phyloP scores from a whole-genome alignment of 2,888 invertebrate genomes.

The Xestia sexstrigata region DNA sequence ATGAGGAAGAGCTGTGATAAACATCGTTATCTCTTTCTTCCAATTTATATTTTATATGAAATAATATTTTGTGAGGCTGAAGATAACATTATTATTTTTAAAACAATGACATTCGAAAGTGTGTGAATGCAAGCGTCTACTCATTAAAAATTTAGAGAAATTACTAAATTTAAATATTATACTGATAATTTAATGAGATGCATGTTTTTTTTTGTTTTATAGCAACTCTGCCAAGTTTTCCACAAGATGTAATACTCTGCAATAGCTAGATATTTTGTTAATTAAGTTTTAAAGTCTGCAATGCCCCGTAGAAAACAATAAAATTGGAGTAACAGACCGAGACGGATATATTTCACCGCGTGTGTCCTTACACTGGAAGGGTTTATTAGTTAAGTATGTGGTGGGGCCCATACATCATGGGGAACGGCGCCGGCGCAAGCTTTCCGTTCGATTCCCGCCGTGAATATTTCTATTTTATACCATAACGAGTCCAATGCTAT shows the following conservation, averaged over 20 bases:
- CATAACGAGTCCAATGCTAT: conserved; percentile 62
- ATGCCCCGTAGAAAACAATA: conserved; percentile 42
- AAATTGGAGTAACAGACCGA: conserved; percentile 69
- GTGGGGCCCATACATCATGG: conserved; percentile 87
- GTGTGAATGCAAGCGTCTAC: conserved; percentile 61
- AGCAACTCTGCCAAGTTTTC: conserved; percentile 26
- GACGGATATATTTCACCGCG: conserved; percentile 79
- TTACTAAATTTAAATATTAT: conserved; percentile 48
- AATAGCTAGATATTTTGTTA: conserved; percentile 25
- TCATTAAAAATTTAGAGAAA: conserved; percentile 49
- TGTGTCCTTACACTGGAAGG: conserved; percentile 78
- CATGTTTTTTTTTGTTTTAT: conserved; percentile 33
- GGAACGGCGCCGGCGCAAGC: conserved; percentile 85
- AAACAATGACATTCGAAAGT: conserved; percentile 66
- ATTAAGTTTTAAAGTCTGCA: conserved; percentile 44
- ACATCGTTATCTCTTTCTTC: conserved; percentile 81
- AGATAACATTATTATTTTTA: conserved; percentile 52
- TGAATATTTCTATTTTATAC: conserved; percentile 78
- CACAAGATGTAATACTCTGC: conserved; percentile 3
- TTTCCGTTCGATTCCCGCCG: conserved; percentile 79
- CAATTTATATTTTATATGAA: conserved; percentile 48
- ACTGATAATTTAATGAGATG: conserved; percentile 42
- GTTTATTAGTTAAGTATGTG: conserved; percentile 85
- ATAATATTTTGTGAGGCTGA: conserved; percentile 54
- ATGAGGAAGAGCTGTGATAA: conserved; percentile 71